Evolutionary conservation across 2,113 vertebrate species (phyloP).

Genomic region (Gymnocephalus cernua): DNA sequence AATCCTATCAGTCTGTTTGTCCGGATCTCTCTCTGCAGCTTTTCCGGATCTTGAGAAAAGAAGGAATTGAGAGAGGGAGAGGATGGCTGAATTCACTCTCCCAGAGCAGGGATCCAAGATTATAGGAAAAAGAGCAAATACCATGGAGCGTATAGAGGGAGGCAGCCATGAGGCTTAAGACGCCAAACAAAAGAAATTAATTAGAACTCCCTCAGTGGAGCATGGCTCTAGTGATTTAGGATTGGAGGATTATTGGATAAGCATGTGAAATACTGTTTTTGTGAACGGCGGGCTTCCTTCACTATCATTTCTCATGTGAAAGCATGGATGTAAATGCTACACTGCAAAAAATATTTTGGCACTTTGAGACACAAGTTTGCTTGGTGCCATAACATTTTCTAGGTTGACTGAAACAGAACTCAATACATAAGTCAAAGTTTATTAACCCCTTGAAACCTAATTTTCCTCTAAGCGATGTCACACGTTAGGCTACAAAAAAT

Average conservation of each 20-base stretch:
- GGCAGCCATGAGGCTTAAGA: conserved; percentile 57
- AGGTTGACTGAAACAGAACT: not conserved
- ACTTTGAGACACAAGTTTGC: not conserved
- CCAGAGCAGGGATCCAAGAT: conserved; percentile 71
- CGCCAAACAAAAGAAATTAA: conserved; percentile 78
- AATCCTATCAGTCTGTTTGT: conserved; percentile 80
- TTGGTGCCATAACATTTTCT: not conserved
- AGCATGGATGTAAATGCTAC: conserved; percentile 13
- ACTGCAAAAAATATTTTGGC: conserved; percentile 17
- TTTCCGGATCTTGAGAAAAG: conserved; percentile 67
- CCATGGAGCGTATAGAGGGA: conserved; percentile 53
- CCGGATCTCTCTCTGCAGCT: conserved; percentile 66
- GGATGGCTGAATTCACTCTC: conserved; percentile 61
- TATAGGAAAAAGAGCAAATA: conserved; percentile 72
- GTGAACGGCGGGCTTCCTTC: not conserved
- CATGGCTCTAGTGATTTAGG: conserved; percentile 62
- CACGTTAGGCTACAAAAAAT: too few relatives aligned
- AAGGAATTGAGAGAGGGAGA: conserved; percentile 42
- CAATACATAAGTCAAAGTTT: not conserved
- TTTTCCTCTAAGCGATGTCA: too few relatives aligned
- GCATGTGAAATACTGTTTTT: conserved; percentile 53
- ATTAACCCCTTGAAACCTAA: not conserved
- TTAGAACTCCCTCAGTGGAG: conserved; percentile 61
- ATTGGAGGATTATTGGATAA: conserved; percentile 68
- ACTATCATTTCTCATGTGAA: conserved; percentile 8